Evolutionary conservation across 2,888 invertebrate genomes (phyloP), one percentile per base, ranked within the genome.

Genomic region (Agapetus fuscipes): DNA sequence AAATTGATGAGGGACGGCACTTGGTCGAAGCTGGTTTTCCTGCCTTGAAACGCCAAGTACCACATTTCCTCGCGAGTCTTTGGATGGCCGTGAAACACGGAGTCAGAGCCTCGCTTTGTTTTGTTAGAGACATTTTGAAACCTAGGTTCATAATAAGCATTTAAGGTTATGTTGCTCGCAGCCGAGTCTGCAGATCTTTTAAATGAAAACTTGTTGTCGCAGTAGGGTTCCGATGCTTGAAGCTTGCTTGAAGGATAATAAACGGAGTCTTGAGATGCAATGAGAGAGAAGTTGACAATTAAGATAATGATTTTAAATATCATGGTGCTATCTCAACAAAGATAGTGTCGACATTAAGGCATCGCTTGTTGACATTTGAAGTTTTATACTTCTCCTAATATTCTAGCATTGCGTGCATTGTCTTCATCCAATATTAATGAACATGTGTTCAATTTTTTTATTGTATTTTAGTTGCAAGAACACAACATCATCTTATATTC

Each of bases 1-100:
- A 83, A 61, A 31, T 61, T 61, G 2, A 78, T 71, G 7, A 83
- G 59, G 0, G 80, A 78, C n/a, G 64, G 56, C 0, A 63, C 66
- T 58, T 78, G 75, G 45, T 74, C 69, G 29, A 61, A 66, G 7
- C 48, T 53, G 16, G 46, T 32, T 27, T 48, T 56, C 50, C 63
- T 55, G 17, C 68, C 55, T n/a, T 72, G 53, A 51, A 77, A 72
- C 33, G 58, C 62, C 28, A 58, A 59, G 30, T 66, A 63, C 66
- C 76, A 70, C 14, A 71, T 48, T 47, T 76, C 74, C 50, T 71
- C 66, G 40, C 62, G 66, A 0, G 74, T 66, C 56, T 76, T 76
- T 0, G 76, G 76, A 48, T 74, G 61, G 1, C 77, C 77, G 30
- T 60, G 60, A 50, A 77, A 76, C 5, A 63, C 65, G 3, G 72